Percentiles rank a stretch among this genome's conserved stretches.
phyloP scores from a whole-genome alignment of 2,888 invertebrate genomes.

The Boloria selene region DNA sequence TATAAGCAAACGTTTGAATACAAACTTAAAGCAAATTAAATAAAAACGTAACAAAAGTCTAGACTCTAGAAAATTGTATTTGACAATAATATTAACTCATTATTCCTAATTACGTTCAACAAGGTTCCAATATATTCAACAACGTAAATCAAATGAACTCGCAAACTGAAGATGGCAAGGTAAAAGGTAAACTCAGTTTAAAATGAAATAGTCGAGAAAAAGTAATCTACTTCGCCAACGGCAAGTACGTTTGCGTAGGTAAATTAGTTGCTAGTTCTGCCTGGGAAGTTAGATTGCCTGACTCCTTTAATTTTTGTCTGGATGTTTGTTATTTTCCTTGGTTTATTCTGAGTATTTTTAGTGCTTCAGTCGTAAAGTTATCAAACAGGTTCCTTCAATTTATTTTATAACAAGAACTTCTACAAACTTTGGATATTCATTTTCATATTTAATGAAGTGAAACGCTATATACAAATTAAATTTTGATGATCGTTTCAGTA shows the following conservation, averaged over 20 bases:
- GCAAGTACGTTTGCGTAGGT: slow-evolving; percentile 50
- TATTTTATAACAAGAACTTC: slow-evolving; percentile 16
- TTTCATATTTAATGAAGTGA: slow-evolving; percentile 11
- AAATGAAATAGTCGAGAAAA: slow-evolving; percentile 51
- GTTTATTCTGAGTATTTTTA: slow-evolving; percentile 24
- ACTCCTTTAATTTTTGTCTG: slow-evolving; percentile 56
- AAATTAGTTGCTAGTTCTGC: slow-evolving; percentile 61
- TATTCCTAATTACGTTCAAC: slow-evolving; percentile 4
- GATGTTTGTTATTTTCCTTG: slow-evolving; percentile 32
- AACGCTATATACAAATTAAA: neutral
- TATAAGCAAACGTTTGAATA: no score
- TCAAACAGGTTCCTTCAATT: slow-evolving; percentile 17
- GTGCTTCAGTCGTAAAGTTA: slow-evolving; percentile 10
- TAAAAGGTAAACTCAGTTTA: slow-evolving; percentile 45
- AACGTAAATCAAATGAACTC: slow-evolving; percentile 40
- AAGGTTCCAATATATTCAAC: slow-evolving; percentile 23
- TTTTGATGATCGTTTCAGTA: neutral
- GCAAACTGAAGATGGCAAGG: slow-evolving; percentile 38
- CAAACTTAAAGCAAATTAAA: no score
- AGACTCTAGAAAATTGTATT: no score
- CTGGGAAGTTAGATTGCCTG: slow-evolving; percentile 69
- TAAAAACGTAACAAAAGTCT: no score
- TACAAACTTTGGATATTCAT: slow-evolving; percentile 12
- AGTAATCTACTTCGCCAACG: slow-evolving; percentile 50
- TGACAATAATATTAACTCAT: neutral